Percentiles rank a stretch among this genome's conserved stretches.
phyloP scores from a whole-genome alignment of 1,140 invertebrate species.

The Drosophila burlai region DNA sequence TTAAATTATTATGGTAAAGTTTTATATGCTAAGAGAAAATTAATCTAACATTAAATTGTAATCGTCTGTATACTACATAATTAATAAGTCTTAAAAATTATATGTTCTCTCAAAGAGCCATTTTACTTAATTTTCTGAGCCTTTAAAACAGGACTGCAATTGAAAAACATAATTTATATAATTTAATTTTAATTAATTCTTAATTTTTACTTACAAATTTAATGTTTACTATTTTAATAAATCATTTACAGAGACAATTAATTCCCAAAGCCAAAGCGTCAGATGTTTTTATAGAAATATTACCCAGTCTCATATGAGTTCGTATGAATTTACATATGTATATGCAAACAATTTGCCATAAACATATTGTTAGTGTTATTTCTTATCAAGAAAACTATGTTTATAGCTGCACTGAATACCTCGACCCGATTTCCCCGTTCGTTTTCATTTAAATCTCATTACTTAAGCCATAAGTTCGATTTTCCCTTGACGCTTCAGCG shows the following conservation, averaged over 20 bases:
- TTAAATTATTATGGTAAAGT: no score
- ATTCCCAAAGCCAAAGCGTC: neutral
- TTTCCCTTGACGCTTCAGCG: conserved; percentile 26
- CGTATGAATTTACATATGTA: neutral
- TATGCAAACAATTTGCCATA: neutral
- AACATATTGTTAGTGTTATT: neutral
- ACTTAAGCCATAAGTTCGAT: conserved; percentile 27
- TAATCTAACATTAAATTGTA: neutral
- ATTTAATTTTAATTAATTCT: neutral
- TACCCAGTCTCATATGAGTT: no score
- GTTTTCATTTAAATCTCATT: conserved; percentile 24
- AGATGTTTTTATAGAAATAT: neutral
- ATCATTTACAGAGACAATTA: no score
- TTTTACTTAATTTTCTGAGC: neutral
- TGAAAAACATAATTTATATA: neutral
- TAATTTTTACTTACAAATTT: neutral
- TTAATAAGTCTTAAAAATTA: neutral
- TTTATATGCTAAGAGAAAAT: no score
- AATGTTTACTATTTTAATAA: neutral
- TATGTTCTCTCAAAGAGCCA: neutral
- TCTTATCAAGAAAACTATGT: conserved; percentile 20
- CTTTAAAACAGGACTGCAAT: neutral
- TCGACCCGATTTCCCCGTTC: conserved; percentile 11
- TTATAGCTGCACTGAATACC: conserved; percentile 4
- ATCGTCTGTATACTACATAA: neutral